Evolutionary conservation across 2,797 vertebrate species (phyloP).

Genomic region (Hozukius guyotensis): DNA sequence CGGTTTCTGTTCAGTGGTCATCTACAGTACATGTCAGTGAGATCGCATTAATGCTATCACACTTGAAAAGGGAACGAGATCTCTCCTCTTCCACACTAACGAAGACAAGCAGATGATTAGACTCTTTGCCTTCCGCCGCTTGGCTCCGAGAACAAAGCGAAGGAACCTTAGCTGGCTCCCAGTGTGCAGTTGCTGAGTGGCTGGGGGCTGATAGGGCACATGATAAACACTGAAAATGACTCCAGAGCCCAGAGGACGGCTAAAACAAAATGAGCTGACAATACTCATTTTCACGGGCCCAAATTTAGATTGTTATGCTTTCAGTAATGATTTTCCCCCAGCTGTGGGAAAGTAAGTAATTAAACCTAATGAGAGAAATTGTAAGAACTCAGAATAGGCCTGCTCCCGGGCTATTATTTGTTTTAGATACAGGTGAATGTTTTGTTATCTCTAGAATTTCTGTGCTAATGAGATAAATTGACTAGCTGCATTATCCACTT

Average conservation of each 20-base stretch:
- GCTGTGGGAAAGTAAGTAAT: constrained; percentile 60
- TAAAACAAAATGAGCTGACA: constrained; percentile 76
- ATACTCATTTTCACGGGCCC: constrained; percentile 56
- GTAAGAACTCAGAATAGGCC: constrained; percentile 28
- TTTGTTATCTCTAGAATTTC: constrained; percentile 36
- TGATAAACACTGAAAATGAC: constrained; percentile 68
- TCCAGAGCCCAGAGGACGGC: constrained; percentile 57
- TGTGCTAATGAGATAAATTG: constrained; percentile 56
- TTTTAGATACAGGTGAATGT: constrained; percentile 48
- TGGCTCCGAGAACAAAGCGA: constrained; percentile 76
- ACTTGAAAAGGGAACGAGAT: constrained; percentile 51
- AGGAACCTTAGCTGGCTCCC: constrained; percentile 55
- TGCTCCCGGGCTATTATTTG: constrained; percentile 28
- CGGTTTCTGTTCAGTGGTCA: constrained; percentile 49
- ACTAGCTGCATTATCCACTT: constrained; percentile 31
- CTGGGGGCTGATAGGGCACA: constrained; percentile 51
- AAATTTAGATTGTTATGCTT: constrained; percentile 72
- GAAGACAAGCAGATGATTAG: constrained; percentile 62
- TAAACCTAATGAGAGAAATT: constrained; percentile 57
- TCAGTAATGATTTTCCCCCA: constrained; percentile 53
- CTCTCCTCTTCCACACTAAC: constrained; percentile 44
- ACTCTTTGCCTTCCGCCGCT: constrained; percentile 47
- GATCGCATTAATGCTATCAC: constrained; percentile 44
- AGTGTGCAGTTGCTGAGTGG: constrained; percentile 42
- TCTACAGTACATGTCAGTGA: constrained; percentile 28